Evolutionary conservation across 1,140 invertebrate species (phyloP).

Genomic region (Ceratosolen fusciceps): DNA sequence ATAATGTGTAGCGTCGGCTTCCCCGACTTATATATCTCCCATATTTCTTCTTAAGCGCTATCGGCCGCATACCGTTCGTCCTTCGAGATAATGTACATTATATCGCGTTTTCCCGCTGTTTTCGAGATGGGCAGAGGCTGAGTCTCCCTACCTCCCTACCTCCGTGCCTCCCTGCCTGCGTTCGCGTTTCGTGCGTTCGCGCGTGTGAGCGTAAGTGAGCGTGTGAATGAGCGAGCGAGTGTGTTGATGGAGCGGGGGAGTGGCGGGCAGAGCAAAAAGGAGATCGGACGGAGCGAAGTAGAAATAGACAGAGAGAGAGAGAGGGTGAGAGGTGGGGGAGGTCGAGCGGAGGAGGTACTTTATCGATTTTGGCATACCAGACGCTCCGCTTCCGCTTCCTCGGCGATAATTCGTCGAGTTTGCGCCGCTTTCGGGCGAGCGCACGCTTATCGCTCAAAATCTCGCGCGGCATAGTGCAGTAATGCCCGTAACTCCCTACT

Average conservation of each 20-base stretch:
- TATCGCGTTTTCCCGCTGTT: slow-evolving; percentile 34
- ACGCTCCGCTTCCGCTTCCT: slow-evolving; percentile 47
- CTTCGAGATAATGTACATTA: slow-evolving; percentile 35
- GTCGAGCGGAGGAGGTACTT: slow-evolving; percentile 36
- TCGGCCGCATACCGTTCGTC: background rate
- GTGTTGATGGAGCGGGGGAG: background rate
- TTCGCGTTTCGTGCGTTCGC: too few species aligned
- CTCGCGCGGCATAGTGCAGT: slow-evolving; percentile 9
- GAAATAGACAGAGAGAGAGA: slow-evolving; percentile 1
- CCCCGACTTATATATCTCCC: background rate
- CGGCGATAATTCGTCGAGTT: slow-evolving; percentile 45
- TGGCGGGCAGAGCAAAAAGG: background rate
- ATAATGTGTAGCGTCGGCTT: background rate
- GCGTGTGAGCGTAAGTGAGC: background rate
- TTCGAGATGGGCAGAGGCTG: background rate
- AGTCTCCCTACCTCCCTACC: too few species aligned
- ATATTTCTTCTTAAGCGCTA: slow-evolving; percentile 30
- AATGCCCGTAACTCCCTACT: slow-evolving; percentile 28
- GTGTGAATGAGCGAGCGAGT: background rate
- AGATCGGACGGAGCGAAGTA: background rate
- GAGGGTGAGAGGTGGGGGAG: background rate
- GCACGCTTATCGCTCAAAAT: slow-evolving; percentile 33
- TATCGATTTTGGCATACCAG: slow-evolving; percentile 51
- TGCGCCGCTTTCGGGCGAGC: background rate
- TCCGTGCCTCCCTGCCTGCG: too few species aligned